Conservation (phyloP, 2,113 vertebrate genomes). For the Gallinago media region DNA sequence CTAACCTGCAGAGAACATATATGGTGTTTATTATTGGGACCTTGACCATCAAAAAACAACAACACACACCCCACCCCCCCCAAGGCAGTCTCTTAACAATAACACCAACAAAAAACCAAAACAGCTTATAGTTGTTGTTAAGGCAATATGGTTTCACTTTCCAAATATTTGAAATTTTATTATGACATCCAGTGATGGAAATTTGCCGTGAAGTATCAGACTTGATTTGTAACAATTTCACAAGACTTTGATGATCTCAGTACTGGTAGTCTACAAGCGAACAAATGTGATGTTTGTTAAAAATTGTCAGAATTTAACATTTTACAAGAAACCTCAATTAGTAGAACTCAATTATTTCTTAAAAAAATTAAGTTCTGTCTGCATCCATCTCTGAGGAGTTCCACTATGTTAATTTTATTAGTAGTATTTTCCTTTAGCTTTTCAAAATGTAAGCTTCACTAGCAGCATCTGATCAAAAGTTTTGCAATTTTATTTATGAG, state of each 20-base stretch:
- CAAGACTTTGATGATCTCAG: neutral
- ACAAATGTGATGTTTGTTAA: neutral
- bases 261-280: neutral
- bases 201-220: neutral
- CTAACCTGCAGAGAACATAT: neutral
- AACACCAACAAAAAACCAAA: no score
- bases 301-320: neutral
- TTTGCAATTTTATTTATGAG: neutral
- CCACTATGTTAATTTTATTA: neutral
- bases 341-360: neutral
- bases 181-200: neutral
- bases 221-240: neutral
- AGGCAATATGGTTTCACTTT: neutral
- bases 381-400: neutral
- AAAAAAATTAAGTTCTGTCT: neutral
- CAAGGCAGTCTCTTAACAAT: neutral
- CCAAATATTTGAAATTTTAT: neutral
- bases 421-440: neutral
- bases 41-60: neutral
- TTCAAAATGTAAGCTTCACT: neutral
- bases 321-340: neutral
- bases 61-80: accelerated
- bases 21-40: neutral
- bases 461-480: neutral
- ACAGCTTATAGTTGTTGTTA: neutral